These are phyloP conservation scores for Thecocarcelia acutangulata DNA, from an alignment of 2,888 invertebrate species.

Conservation along the genomic window DNA sequence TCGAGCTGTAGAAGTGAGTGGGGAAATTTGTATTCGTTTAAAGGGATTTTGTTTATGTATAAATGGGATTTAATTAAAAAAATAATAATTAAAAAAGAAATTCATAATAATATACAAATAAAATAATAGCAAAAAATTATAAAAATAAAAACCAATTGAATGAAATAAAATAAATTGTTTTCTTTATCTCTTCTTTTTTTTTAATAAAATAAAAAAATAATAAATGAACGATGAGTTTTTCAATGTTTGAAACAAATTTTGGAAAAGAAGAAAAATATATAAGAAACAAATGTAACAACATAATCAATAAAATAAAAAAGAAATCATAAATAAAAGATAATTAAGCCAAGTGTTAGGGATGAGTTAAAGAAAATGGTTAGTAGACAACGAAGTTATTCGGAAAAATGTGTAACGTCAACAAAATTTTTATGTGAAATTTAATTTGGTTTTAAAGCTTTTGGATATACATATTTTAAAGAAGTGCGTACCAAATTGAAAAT, in stretches of 20 bases:
- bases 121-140: constrained; percentile 70
- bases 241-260: not conserved
- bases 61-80: constrained; percentile 72
- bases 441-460: too few relatives aligned
- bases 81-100: constrained; percentile 69
- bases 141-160: constrained; percentile 54
- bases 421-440: too few relatives aligned
- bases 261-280: not conserved
- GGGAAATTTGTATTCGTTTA: constrained; percentile 70
- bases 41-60: constrained; percentile 59
- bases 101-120: constrained; percentile 71
- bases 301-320: not conserved
- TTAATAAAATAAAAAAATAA: constrained; percentile 55
- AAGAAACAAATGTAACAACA: not conserved
- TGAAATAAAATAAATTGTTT: constrained; percentile 65
- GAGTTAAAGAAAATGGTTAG: too few relatives aligned
- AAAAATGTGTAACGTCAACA: too few relatives aligned
- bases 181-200: constrained; percentile 30
- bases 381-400: too few relatives aligned
- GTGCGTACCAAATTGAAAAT: too few relatives aligned
- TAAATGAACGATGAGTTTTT: constrained; percentile 50
- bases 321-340: too few relatives aligned
- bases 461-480: too few relatives aligned
- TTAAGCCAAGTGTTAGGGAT: too few relatives aligned
- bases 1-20: constrained; percentile 90